Percentiles rank a stretch among this genome's conserved stretches.
These are phyloP conservation scores for Vireo griseus DNA, from an alignment of 2,797 vertebrate genomes.

Conservation along the genomic window DNA sequence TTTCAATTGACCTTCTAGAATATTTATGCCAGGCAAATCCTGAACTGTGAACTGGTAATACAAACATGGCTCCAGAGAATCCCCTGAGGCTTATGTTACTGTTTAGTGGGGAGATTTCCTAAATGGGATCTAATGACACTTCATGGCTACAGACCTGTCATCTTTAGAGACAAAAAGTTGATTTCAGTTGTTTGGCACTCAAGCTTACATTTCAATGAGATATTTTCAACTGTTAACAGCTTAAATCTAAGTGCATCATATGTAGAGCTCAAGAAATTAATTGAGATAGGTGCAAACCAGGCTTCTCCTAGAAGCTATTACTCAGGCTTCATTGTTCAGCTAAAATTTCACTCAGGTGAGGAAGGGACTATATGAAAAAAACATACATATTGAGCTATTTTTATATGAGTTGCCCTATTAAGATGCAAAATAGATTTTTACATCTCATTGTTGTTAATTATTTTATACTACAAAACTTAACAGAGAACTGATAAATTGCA, in stretches of 20 bases:
- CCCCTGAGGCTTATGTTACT: neutral
- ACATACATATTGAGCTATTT: neutral
- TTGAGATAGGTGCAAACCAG: neutral
- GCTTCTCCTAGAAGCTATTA: neutral
- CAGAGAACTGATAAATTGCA: neutral
- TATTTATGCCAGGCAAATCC: neutral
- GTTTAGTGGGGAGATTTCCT: neutral
- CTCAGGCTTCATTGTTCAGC: neutral
- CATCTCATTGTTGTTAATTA: neutral
- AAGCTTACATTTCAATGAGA: neutral
- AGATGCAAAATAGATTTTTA: neutral
- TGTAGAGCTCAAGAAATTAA: neutral
- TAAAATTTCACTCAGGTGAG: neutral
- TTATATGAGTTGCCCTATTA: neutral
- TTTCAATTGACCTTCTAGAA: neutral
- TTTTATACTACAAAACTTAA: neutral
- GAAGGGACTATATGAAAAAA: neutral
- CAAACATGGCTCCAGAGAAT: neutral
- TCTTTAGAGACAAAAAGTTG: neutral
- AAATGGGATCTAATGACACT: neutral
- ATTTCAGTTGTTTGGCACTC: neutral
- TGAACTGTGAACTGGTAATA: neutral
- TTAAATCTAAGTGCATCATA: neutral
- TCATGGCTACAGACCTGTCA: neutral
- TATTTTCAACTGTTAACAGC: neutral